These are phyloP conservation scores for Eulithis testata DNA, from an alignment of 2,888 invertebrate genomes.

Conservation along the genomic window DNA sequence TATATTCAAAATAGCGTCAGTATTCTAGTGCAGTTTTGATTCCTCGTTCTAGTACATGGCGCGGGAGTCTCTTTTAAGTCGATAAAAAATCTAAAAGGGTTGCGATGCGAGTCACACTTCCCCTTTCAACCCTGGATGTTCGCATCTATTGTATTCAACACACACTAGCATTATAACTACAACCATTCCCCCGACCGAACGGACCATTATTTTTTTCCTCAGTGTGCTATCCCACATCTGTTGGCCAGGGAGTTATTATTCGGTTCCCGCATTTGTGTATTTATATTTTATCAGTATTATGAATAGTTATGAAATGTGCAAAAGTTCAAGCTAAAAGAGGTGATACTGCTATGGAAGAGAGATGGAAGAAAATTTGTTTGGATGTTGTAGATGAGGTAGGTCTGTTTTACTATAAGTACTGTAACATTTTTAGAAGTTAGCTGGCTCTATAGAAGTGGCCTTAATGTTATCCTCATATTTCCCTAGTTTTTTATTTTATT, in stretches of 20 bases:
- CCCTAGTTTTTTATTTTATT: too few species aligned
- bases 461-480: too few species aligned
- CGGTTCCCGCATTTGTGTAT: conserved; percentile 6
- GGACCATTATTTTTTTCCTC: conserved; percentile 21
- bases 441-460: too few species aligned
- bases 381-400: conserved; percentile 27
- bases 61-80: conserved; percentile 28
- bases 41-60: conserved; percentile 4
- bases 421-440: neutral
- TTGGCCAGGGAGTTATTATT: conserved; percentile 3
- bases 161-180: conserved; percentile 11
- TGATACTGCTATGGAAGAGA: conserved; percentile 27
- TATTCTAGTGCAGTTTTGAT: neutral
- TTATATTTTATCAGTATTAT: neutral
- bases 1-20: neutral
- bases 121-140: conserved; percentile 31
- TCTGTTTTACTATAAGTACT: neutral
- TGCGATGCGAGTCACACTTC: conserved; percentile 35
- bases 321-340: neutral
- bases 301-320: conserved; percentile 17
- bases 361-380: conserved; percentile 32
- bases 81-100: conserved; percentile 32
- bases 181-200: conserved; percentile 15
- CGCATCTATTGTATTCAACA: conserved; percentile 22
- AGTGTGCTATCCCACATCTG: conserved; percentile 25